Percentiles rank a stretch among this genome's conserved stretches.
These are phyloP conservation scores for Eulemur mongoz DNA, from an alignment of 2,797 vertebrate genomes.

Conservation along the genomic window DNA sequence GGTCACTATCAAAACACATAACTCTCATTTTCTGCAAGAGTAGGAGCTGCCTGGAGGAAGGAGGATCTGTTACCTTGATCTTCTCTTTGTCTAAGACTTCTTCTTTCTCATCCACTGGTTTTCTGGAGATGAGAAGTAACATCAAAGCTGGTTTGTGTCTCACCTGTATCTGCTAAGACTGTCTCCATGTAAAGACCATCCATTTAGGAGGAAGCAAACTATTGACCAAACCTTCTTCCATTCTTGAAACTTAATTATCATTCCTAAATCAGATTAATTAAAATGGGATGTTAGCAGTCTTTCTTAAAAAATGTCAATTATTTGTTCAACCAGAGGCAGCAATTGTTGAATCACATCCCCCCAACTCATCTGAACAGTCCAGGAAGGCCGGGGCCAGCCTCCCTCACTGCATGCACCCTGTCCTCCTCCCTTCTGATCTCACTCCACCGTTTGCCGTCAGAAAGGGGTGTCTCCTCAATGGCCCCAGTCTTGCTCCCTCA, in stretches of 20 bases:
- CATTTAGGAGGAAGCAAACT: neutral
- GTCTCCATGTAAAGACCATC: neutral
- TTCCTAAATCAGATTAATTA: neutral
- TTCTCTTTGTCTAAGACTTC: too few species aligned
- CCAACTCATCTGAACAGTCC: neutral
- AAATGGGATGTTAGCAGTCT: neutral
- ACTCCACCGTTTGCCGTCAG: neutral
- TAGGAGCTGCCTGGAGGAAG: neutral
- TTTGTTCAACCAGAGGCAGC: neutral
- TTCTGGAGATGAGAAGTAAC: neutral
- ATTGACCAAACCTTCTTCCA: neutral
- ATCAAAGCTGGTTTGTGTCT: neutral
- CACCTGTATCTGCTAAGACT: neutral
- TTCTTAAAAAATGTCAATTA: neutral
- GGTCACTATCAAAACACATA: neutral
- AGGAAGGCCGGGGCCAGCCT: neutral
- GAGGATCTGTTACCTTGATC: neutral
- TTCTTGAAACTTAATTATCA: neutral
- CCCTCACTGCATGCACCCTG: accelerated
- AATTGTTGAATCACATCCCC: neutral
- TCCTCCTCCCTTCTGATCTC: neutral
- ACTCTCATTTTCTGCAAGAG: neutral
- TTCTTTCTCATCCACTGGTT: neutral
- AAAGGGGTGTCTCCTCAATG: neutral
- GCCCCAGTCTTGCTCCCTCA: neutral